Conservation (phyloP, 2,888 invertebrate species). For the Trileptium ribeirensis region DNA sequence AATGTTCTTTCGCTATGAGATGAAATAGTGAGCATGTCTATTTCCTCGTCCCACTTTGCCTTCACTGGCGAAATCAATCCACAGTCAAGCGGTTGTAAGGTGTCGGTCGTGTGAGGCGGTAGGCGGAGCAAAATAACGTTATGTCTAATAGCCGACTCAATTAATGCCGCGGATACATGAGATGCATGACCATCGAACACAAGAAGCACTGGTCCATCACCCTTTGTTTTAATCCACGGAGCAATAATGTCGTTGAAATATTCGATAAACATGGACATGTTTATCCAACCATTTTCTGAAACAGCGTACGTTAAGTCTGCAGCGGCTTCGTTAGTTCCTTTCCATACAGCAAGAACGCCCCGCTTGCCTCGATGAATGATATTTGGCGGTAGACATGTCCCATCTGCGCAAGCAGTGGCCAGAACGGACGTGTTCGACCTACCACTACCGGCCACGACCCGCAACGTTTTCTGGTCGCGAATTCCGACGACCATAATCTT, state of each 20-base stretch:
- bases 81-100: neutral
- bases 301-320: too few relatives aligned
- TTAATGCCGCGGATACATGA: neutral
- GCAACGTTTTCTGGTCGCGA: neutral
- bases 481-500: neutral
- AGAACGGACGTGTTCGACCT: neutral
- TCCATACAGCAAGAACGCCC: neutral
- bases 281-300: conserved; percentile 7
- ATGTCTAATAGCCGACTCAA: neutral
- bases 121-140: neutral
- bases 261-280: neutral
- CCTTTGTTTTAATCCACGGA: neutral
- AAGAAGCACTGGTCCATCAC: neutral
- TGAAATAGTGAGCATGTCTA: neutral
- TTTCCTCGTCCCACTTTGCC: neutral
- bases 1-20: neutral
- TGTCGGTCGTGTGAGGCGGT: conserved; percentile 11
- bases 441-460: neutral
- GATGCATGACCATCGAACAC: conserved; percentile 1
- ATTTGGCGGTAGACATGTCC: neutral
- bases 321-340: neutral
- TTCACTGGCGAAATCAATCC: neutral
- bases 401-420: neutral
- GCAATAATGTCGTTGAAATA: neutral
- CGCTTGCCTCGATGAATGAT: neutral